Conservation (phyloP, 2,797 vertebrate genomes). For the Coregonus sp. region DNA sequence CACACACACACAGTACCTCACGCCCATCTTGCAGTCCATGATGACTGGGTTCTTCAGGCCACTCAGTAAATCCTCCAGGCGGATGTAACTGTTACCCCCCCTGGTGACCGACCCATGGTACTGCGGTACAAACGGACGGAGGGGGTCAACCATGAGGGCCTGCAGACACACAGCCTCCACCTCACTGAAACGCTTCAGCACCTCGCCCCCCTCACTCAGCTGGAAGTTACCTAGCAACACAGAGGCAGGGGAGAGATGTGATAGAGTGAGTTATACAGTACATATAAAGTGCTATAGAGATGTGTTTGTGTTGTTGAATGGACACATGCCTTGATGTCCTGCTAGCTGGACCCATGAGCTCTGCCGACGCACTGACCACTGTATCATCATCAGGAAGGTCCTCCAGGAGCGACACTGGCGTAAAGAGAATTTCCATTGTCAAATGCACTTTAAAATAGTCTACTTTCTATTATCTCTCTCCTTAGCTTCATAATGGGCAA, state of each 20-base stretch:
- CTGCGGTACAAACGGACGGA: constrained; percentile 82
- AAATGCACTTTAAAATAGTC: background rate
- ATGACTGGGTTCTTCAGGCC: constrained; percentile 83
- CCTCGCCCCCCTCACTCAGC: constrained; percentile 82
- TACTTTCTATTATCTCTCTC: background rate
- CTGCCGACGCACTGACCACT: constrained; percentile 81
- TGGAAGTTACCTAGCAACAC: constrained; percentile 81
- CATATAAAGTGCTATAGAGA: too few species aligned
- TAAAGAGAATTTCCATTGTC: constrained; percentile 5
- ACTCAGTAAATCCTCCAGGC: constrained; percentile 85
- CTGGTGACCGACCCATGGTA: constrained; percentile 81
- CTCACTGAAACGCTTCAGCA: constrained; percentile 84
- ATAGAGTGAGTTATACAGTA: background rate
- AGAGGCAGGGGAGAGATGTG: background rate
- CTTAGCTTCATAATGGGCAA: background rate
- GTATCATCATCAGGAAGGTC: constrained; percentile 84
- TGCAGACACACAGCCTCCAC: constrained; percentile 83
- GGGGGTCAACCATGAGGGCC: constrained; percentile 79
- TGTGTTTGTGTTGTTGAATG: background rate
- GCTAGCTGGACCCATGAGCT: constrained; percentile 88
- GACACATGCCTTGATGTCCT: constrained; percentile 83
- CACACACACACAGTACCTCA: constrained; percentile 70
- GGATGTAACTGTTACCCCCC: constrained; percentile 80
- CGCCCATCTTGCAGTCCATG: constrained; percentile 95
- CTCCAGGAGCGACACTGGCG: constrained; percentile 82